A percentile compares a stretch with the other conserved stretches of the same genome.
Evolutionary conservation across 1,140 invertebrate species (phyloP).

Genomic region (Hylaeus volcanicus): DNA sequence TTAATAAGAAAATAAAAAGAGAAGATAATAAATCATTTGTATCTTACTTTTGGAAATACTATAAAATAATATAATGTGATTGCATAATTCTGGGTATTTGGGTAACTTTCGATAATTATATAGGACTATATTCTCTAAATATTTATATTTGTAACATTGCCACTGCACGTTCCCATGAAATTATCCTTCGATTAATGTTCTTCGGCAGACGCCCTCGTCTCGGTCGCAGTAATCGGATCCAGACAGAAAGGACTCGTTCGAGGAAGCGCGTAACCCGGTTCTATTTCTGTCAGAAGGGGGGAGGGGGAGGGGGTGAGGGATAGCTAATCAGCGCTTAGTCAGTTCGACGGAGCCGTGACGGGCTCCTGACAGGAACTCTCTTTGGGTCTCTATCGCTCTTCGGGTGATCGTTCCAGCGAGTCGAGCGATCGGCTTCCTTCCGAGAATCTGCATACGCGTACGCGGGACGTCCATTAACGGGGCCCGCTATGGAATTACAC

Average conservation of each 20-base stretch:
- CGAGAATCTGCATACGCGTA: constrained; percentile 67
- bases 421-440: constrained; percentile 55
- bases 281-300: constrained; percentile 17
- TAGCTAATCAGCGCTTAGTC: constrained; percentile 55
- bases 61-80: no score
- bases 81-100: no score
- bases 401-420: constrained; percentile 39
- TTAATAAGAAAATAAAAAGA: no score
- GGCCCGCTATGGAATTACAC: constrained; percentile 61
- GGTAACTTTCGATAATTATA: no score
- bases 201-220: background rate
- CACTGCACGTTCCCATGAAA: no score
- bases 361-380: background rate
- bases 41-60: no score
- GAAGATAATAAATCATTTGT: no score
- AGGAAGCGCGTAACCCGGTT: constrained; percentile 10
- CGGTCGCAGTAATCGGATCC: background rate
- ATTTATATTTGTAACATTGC: no score
- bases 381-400: background rate
- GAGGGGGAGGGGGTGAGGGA: background rate
- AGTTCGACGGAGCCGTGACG: constrained; percentile 50
- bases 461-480: constrained; percentile 67
- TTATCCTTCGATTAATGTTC: no score
- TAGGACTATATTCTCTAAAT: no score
- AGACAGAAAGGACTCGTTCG: background rate